phyloP scores from a whole-genome alignment of 2,113 vertebrate genomes.

The Calyptommatus sinebrachiatus region DNA sequence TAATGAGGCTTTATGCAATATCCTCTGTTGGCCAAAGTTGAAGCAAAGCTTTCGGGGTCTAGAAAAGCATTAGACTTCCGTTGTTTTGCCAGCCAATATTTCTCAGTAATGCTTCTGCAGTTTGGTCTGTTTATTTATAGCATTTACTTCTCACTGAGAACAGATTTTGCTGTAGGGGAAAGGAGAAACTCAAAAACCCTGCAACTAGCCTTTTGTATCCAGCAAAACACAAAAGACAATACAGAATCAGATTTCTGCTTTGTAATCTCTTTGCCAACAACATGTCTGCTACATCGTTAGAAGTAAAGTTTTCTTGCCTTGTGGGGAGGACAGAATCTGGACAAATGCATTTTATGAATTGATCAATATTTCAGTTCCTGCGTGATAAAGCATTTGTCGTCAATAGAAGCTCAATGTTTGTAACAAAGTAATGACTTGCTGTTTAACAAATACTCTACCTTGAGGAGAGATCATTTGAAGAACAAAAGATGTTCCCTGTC shows the following conservation, averaged over 20 bases:
- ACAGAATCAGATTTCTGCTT: not conserved
- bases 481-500: not conserved
- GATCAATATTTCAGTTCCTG: rapidly evolving
- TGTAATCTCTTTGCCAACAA: not conserved
- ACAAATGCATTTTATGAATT: not conserved
- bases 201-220: not conserved
- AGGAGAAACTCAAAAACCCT: not conserved
- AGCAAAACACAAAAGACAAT: not conserved
- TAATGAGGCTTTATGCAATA: not conserved
- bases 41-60: slow-evolving; percentile 9
- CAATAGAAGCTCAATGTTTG: rapidly evolving
- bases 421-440: not conserved
- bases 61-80: slow-evolving; percentile 18
- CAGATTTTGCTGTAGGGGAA: slow-evolving; percentile 46
- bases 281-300: not conserved
- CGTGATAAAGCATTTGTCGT: not conserved
- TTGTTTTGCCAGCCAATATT: slow-evolving; percentile 26
- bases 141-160: slow-evolving; percentile 38
- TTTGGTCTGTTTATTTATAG: slow-evolving; percentile 33
- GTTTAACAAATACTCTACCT: not conserved
- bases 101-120: slow-evolving; percentile 26
- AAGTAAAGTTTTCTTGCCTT: not conserved
- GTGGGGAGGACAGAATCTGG: not conserved
- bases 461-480: not conserved
- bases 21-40: not conserved